Conservation (phyloP, 2,888 invertebrate genomes). For the Athalia rosae region DNA sequence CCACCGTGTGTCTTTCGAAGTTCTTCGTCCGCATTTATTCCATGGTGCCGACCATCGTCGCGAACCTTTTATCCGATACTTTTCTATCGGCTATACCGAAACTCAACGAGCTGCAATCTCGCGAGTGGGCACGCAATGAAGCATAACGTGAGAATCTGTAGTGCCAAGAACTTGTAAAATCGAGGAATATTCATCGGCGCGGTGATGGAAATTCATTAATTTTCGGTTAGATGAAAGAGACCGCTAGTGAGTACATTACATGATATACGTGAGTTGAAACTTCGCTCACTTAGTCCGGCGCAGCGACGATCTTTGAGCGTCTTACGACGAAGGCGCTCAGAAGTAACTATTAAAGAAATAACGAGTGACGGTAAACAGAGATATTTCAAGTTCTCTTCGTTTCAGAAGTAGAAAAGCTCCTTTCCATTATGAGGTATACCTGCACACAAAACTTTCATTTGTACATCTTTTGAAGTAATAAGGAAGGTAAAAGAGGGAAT, state of each 20-base stretch:
- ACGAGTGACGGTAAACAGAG: constrained; percentile 37
- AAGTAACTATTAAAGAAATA: constrained; percentile 34
- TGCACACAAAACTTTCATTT: too few relatives aligned
- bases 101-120: constrained; percentile 19
- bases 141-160: not conserved
- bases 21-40: not conserved
- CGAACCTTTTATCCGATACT: constrained; percentile 28
- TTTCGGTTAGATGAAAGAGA: not conserved
- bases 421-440: not conserved
- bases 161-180: too few relatives aligned
- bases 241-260: not conserved
- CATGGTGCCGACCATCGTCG: not conserved
- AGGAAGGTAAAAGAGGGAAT: too few relatives aligned
- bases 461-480: too few relatives aligned
- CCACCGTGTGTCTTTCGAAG: not conserved
- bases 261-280: constrained; percentile 4
- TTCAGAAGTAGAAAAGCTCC: not conserved
- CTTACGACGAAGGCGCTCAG: not conserved
- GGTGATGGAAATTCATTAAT: too few relatives aligned
- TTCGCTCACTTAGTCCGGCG: not conserved
- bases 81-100: not conserved
- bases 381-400: constrained; percentile 12
- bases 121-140: not conserved
- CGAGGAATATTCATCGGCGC: too few relatives aligned
- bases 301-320: constrained; percentile 12